Base-by-base conservation (phyloP, 2,113 vertebrate species). In the Garra rufa region DNA sequence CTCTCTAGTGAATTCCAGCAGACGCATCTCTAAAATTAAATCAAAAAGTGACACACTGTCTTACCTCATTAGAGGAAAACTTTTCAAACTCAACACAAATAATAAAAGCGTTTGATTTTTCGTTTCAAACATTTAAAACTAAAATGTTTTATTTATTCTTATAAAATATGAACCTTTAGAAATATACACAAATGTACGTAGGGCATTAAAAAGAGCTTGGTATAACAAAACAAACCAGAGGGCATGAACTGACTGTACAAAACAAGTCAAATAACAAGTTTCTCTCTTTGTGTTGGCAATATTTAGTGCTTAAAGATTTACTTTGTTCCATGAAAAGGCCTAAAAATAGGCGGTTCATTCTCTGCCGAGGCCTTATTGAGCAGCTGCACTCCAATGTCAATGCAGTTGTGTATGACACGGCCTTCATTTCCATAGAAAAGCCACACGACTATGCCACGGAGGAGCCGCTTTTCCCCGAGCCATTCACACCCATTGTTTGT, bases 381-480 rank as follows among this genome's bases (percentile, higher is more conserved):
- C 91, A 94, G 94, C 93, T 89, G 90, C 90, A 93, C 85, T 90
- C 93, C 91, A 94, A 90, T 92, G 95, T 94, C 95, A 95, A 94
- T 93, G 94, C 93, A 91, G 96, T 95, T 92, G 91, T 94, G 93
- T 93, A 93, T 94, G 94, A 94, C 95, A 94, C 90, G 88, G 94
- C 92, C 95, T 95, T 91, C 89, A 95, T 96, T 96, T 97, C 96
- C 96, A 97, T 96, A 91, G 96, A 96, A 98, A 96, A 96, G 95
- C 93, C 94, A 93, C 93, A 75, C 75, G 92, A 96, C 95, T 90
- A 91, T 93, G 94, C 92, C 92, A 93, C 93, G 88, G 88, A 92
- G 93, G 92, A 92, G 89, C 91, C 92, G 93, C 87, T 89, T 89
- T 94, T 92, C 93, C 92, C 94, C 86, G 90, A 94, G 94, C 93